Evolutionary conservation across 1,140 invertebrate genomes (phyloP).

Genomic region (Drosophila elegans): DNA sequence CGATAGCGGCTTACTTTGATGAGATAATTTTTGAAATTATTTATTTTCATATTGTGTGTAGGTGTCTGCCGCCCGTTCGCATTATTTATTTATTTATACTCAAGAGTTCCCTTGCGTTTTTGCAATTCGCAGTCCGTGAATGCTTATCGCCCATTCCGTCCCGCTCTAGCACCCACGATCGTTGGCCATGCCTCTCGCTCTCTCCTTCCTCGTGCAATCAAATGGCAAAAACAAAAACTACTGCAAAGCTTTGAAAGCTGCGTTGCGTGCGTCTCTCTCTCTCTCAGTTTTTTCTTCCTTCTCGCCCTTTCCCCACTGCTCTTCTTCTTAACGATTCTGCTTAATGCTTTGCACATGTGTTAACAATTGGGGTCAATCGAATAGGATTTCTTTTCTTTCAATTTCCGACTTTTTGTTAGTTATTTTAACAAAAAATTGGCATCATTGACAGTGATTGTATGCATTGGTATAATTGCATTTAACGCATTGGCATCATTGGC

Average conservation of each 20-base stretch:
- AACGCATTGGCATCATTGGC: no score
- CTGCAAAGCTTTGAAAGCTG: constrained; percentile 45
- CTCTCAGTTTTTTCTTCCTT: not conserved
- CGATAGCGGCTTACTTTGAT: constrained; percentile 42
- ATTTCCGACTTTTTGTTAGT: no score
- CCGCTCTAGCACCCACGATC: constrained; percentile 8
- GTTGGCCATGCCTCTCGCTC: constrained; percentile 2
- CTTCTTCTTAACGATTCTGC: constrained; percentile 34
- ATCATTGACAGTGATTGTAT: not conserved
- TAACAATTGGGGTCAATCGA: not conserved
- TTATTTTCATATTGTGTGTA: constrained; percentile 25
- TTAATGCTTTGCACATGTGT: constrained; percentile 58
- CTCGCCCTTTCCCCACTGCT: constrained; percentile 9
- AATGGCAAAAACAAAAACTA: constrained; percentile 8
- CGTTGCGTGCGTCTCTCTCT: constrained; percentile 60
- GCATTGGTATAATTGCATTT: not conserved
- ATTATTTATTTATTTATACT: constrained; percentile 74
- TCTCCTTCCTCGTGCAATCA: constrained; percentile 7
- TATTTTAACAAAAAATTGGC: not conserved
- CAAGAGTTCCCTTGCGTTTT: constrained; percentile 57
- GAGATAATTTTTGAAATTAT: constrained; percentile 70
- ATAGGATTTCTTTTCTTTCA: not conserved
- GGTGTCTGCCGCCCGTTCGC: constrained; percentile 21
- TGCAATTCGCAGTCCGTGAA: constrained; percentile 60
- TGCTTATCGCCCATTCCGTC: constrained; percentile 20